These are phyloP conservation scores for Anagrus nilaparvatae DNA, from an alignment of 1,140 invertebrate genomes.

Conservation along the genomic window DNA sequence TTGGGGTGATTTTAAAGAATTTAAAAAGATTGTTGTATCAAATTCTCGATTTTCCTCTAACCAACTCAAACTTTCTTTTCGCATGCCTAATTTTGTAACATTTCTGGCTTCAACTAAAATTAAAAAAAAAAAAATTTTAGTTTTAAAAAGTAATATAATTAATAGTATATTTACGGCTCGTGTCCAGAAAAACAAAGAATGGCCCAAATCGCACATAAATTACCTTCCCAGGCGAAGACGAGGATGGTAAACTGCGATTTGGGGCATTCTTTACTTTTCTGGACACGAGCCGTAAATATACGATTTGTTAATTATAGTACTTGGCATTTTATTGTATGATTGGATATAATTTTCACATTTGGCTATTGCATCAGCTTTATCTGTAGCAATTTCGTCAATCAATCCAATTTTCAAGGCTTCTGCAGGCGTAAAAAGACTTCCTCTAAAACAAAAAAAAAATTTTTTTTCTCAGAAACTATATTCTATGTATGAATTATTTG, in stretches of 20 bases:
- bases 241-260: no score
- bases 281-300: no score
- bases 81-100: slow-evolving; percentile 51
- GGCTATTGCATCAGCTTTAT: slow-evolving; percentile 55
- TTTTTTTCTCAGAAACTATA: slow-evolving; percentile 2
- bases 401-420: slow-evolving; percentile 69
- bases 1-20: slow-evolving; percentile 47
- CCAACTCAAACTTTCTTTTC: slow-evolving; percentile 43
- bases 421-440: slow-evolving; percentile 60
- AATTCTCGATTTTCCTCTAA: slow-evolving; percentile 49
- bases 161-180: no score
- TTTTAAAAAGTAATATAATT: no score
- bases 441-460: slow-evolving; percentile 37
- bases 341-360: slow-evolving; percentile 57
- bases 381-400: slow-evolving; percentile 61
- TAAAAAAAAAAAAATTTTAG: not conserved
- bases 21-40: slow-evolving; percentile 54
- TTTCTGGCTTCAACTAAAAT: slow-evolving; percentile 45
- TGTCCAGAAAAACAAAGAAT: no score
- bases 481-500: no score
- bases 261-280: no score
- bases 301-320: slow-evolving; percentile 32
- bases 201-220: no score
- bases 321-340: slow-evolving; percentile 51
- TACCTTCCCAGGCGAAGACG: no score